A percentile compares a stretch with the other conserved stretches of the same genome.
Evolutionary conservation across 2,113 vertebrate genomes (phyloP).

Genomic region (Spheniscus mendiculus): DNA sequence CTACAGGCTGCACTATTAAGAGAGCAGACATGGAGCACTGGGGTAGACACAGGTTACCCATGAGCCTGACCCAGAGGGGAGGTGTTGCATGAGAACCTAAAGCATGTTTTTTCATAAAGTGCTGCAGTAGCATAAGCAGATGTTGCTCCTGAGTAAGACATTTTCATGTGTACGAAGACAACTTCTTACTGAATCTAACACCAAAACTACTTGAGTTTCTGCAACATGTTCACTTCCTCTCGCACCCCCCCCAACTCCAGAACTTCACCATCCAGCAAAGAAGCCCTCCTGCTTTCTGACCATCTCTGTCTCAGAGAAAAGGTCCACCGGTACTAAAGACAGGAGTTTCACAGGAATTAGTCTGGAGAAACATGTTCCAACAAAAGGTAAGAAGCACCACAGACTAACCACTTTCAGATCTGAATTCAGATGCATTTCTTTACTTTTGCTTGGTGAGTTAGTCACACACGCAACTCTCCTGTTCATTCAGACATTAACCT

Average conservation of each 20-base stretch:
- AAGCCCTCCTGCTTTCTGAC: neutral
- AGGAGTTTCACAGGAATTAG: neutral
- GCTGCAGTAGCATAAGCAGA: neutral
- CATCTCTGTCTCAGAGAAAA: neutral
- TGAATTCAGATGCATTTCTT: neutral
- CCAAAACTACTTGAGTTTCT: neutral
- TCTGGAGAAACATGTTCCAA: neutral
- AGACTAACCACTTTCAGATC: neutral
- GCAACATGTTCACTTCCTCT: neutral
- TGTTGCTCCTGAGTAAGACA: neutral
- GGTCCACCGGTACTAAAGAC: neutral
- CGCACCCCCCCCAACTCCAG: neutral
- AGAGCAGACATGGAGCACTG: too few relatives aligned
- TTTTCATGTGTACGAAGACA: neutral
- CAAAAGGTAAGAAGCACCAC: neutral
- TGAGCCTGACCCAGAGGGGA: neutral
- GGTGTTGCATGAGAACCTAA: neutral
- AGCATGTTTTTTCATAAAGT: neutral
- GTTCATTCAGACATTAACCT: neutral
- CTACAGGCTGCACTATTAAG: neutral
- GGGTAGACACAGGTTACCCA: neutral
- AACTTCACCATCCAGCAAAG: neutral
- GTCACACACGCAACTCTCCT: neutral
- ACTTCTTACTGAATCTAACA: neutral
- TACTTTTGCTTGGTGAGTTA: rapidly evolving